Evolutionary conservation across 2,888 invertebrate species (phyloP), one percentile per base, ranked within the genome.

Genomic region (Heliconius sara): DNA sequence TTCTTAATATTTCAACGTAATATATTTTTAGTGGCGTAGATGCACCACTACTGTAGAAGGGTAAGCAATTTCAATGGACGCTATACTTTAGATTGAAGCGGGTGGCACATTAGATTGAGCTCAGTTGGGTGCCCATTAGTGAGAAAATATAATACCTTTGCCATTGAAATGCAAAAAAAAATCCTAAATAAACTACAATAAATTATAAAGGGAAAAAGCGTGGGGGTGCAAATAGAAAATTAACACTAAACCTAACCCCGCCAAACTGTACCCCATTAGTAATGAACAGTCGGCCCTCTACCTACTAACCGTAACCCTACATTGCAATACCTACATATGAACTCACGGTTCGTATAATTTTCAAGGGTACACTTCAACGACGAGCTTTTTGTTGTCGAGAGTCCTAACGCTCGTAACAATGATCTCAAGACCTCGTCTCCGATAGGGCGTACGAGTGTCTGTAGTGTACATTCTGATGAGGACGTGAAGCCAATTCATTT

Each of bases 31-130:
- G 25, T 34, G 43, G 7, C 22, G 30, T 27, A 43, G 3, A 19
- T 16, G 30, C 47, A 25, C 27, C 19, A 30, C 1, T 13, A 16
- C 9, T 47, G 19, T n/a, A 30, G 75, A 39, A 39, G 30, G 70
- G 43, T 70, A 65, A 63, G 27, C 43, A 65, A 71, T 80, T 85
- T 86, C 85, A 84, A 83, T 82, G 85, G 79, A 84, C 91, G 76
- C 91, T 91, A 75, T 60, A n/a, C 9, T 34, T 91, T 92, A 89
- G 90, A 92, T 89, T 88, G 83, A 79, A 79, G 57, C 63, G 67
- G 25, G 57, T 66, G 60, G 57, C 71, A 75, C 78, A 82, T 80
- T 84, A 83, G 84, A 84, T 85, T 83, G 83, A 78, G 77, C 82
- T 76, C 87, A 68, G 85, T 78, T 80, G 86, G 86, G 82, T 81